Base-by-base conservation (phyloP, 2,888 invertebrate species). In the Metellina segmentata region DNA sequence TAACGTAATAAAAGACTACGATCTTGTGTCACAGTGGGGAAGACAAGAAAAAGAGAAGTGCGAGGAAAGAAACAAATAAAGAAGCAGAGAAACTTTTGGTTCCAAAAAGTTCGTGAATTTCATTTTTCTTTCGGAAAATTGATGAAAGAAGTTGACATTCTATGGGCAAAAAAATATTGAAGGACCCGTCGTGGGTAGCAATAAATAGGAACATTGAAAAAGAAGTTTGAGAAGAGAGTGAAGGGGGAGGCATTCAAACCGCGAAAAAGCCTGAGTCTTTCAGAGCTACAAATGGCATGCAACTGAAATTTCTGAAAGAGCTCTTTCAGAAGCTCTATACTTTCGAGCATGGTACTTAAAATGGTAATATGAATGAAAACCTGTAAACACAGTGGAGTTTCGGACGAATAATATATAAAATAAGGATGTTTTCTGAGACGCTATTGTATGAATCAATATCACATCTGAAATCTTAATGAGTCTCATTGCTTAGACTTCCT, bases 71-170 rank as follows among this genome's bases (percentile, higher is more conserved):
- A 34, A 34, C 34, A 34, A 34, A 34, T 34, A 34, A 34, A 34
- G 34, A 34, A 34, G 34, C 7, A 61, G 19, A 79, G 9, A 53
- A 79, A 61, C 61, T 61, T 61, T 61, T 20, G 52, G 20, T 11
- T 61, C 61, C 20, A 8, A 61, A 79, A 79, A 79, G 34, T 79
- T 79, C 8, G 20, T 34, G 61, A 79, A 79, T 79, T 61, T 53
- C 79, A 79, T 79, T 79, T 79, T 79, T 79, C 79, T 79, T 61
- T 79, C 79, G 20, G 1, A 34, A 61, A 79, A 79, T 79, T 79
- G 79, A 79, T 79, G 79, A 79, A 79, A 79, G 61, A 34, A 79
- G 79, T 79, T 79, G 79, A 79, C 79, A 61, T 79, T 79, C 61
- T 51, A 77, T 49, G 51, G 77, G 79, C 19, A 79, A 79, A 79